Conservation (phyloP, 2,113 vertebrate species). For the Felis chaus region DNA sequence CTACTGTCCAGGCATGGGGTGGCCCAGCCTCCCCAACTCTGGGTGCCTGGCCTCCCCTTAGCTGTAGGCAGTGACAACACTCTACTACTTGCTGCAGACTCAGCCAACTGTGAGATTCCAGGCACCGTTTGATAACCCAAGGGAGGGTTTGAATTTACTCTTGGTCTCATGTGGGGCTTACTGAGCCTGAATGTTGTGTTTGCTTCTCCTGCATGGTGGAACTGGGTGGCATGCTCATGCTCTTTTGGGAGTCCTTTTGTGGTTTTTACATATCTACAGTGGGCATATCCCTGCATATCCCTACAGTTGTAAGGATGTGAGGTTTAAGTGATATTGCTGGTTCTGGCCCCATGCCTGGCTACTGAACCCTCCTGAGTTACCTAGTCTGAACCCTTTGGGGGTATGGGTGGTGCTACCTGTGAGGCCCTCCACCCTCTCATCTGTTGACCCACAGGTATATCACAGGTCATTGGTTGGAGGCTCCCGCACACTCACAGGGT, state of each 20-base stretch:
- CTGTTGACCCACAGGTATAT: neutral
- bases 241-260: neutral
- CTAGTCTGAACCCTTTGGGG: neutral
- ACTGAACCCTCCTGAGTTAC: neutral
- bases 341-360: neutral
- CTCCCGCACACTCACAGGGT: neutral
- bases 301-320: neutral
- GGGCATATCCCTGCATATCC: no score
- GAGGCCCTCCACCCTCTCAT: neutral
- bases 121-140: neutral
- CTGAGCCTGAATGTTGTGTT: neutral
- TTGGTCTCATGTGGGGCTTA: neutral
- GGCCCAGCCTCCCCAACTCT: neutral
- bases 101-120: neutral
- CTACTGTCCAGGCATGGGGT: rapidly evolving
- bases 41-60: neutral
- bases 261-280: neutral
- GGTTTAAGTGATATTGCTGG: neutral
- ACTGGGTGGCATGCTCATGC: neutral
- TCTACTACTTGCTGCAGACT: neutral
- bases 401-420: neutral
- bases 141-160: neutral
- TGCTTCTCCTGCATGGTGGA: neutral
- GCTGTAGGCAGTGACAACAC: rapidly evolving
- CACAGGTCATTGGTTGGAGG: neutral